Evolutionary conservation across 2,888 invertebrate species (phyloP).

Genomic region (Campoletis raptor): DNA sequence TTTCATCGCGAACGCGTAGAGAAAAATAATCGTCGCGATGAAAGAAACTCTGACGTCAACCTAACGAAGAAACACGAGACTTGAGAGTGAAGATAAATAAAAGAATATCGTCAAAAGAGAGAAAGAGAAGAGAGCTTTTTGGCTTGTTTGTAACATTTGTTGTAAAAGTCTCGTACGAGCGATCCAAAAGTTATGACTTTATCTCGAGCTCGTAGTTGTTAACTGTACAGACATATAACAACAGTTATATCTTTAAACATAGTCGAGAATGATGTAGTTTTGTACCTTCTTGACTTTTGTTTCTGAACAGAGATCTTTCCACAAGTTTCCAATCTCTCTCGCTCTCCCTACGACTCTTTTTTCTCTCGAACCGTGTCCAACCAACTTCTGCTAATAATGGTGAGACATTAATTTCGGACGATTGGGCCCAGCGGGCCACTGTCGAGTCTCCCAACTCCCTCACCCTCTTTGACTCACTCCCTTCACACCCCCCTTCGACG

Average conservation of each 20-base stretch:
- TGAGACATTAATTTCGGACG: slow-evolving; percentile 82
- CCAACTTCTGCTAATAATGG: slow-evolving; percentile 83
- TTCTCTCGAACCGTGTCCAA: slow-evolving; percentile 66
- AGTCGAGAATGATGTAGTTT: slow-evolving; percentile 39
- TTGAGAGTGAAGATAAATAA: slow-evolving; percentile 58
- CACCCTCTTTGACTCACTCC: slow-evolving; percentile 16
- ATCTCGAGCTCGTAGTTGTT: slow-evolving; percentile 40
- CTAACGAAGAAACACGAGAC: slow-evolving; percentile 77
- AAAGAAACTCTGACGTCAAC: slow-evolving; percentile 9
- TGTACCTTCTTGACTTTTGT: slow-evolving; percentile 40
- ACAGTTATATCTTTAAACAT: slow-evolving; percentile 8
- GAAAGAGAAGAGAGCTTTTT: slow-evolving; percentile 53
- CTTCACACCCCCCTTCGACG: slow-evolving; percentile 21
- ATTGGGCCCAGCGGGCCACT: slow-evolving; percentile 82
- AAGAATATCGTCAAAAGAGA: slow-evolving; percentile 24
- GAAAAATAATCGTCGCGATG: slow-evolving; percentile 33
- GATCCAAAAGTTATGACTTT: slow-evolving; percentile 74
- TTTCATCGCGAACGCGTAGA: slow-evolving; percentile 6
- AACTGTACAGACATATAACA: slow-evolving; percentile 21
- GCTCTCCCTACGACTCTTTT: neutral
- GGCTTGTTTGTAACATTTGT: slow-evolving; percentile 39
- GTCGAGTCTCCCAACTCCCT: slow-evolving; percentile 45
- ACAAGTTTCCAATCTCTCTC: slow-evolving; percentile 10
- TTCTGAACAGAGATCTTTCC: slow-evolving; percentile 41
- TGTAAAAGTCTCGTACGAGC: slow-evolving; percentile 47